Evolutionary conservation across 2,797 vertebrate genomes (phyloP).

Genomic region (Sebastes oblongus): DNA sequence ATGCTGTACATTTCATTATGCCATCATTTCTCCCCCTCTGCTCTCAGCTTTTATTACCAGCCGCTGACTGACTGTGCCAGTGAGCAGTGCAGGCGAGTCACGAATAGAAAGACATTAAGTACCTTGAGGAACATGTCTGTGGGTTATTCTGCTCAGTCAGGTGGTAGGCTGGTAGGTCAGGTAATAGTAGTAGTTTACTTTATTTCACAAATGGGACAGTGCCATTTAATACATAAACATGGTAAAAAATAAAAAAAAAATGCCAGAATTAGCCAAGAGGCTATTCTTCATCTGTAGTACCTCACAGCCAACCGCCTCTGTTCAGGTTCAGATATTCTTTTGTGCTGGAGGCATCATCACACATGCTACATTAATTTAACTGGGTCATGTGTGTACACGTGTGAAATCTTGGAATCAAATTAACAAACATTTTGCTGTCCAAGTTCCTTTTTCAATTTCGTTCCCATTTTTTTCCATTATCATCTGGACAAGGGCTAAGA

Average conservation of each 20-base stretch:
- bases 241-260: too few relatives aligned
- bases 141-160: background rate
- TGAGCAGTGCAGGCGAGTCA: background rate
- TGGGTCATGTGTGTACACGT: background rate
- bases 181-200: background rate
- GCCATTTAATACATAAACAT: background rate
- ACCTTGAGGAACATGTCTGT: background rate
- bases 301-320: background rate
- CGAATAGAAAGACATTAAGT: conserved; percentile 13
- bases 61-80: background rate
- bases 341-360: background rate
- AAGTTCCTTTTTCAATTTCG: background rate
- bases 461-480: too few relatives aligned
- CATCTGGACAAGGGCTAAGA: too few relatives aligned
- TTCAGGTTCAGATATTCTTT: conserved; percentile 19
- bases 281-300: background rate
- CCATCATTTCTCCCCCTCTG: background rate
- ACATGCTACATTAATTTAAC: background rate
- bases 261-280: background rate
- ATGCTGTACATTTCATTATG: background rate
- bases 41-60: background rate
- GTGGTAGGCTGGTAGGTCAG: conserved; percentile 20
- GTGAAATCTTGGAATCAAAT: background rate
- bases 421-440: background rate
- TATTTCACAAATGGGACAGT: background rate